These are phyloP conservation scores for Calcarius lapponicus DNA, from an alignment of 2,797 vertebrate species.

Conservation along the genomic window DNA sequence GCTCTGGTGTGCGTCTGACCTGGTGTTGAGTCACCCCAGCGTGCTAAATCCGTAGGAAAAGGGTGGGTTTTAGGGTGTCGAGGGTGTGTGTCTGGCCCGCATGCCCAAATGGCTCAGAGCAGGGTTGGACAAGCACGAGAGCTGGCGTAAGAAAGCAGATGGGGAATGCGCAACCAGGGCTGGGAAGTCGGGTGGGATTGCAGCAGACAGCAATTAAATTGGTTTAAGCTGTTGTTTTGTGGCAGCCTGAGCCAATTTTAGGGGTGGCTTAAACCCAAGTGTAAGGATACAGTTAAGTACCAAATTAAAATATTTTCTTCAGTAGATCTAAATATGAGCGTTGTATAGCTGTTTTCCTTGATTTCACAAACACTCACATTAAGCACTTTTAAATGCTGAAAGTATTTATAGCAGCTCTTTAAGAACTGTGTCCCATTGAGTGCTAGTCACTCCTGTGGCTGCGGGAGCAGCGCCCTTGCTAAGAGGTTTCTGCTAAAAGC, in stretches of 20 bases:
- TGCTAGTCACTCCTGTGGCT: not conserved
- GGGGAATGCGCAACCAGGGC: not conserved
- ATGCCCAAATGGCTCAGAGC: not conserved
- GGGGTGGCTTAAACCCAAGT: not conserved
- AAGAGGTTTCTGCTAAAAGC: not conserved
- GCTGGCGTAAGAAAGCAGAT: not conserved
- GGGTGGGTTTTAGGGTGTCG: not conserved
- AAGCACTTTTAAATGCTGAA: not conserved
- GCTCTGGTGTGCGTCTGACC: not conserved
- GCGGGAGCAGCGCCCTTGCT: not conserved
- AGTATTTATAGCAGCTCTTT: not conserved
- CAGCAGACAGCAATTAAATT: conserved; percentile 32
- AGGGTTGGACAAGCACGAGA: not conserved
- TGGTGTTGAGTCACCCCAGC: not conserved
- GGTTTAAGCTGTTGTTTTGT: conserved; percentile 40
- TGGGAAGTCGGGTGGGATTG: not conserved
- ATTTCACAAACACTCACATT: not conserved
- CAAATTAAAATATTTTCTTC: conserved; percentile 7
- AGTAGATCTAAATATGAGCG: not conserved
- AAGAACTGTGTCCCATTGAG: not conserved
- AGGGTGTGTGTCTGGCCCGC: not conserved
- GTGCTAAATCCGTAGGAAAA: not conserved
- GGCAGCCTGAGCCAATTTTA: conserved; percentile 27
- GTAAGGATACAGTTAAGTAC: not conserved
- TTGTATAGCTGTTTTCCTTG: not conserved